These are phyloP conservation scores for Heliothis peltigera DNA, from an alignment of 2,888 invertebrate genomes.

Conservation along the genomic window DNA sequence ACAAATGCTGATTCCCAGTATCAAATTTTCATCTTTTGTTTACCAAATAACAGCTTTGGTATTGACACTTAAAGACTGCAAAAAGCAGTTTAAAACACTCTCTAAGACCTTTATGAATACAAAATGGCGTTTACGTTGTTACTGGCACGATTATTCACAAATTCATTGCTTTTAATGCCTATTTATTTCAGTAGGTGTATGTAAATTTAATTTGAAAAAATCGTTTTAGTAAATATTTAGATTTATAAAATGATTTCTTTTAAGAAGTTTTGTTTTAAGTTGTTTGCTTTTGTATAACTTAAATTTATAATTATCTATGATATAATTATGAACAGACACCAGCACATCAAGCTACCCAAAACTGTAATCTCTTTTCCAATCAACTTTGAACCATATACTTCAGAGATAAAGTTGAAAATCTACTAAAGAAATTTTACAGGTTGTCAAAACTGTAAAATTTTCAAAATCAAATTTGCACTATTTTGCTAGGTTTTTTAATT, in stretches of 20 bases:
- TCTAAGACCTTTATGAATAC: slow-evolving; percentile 43
- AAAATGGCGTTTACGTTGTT: slow-evolving; percentile 36
- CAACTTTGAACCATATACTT: too few relatives aligned
- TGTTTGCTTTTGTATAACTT: too few relatives aligned
- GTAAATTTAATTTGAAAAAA: slow-evolving; percentile 9
- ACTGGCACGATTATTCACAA: slow-evolving; percentile 24
- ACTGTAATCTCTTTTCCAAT: too few relatives aligned
- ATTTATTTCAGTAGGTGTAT: slow-evolving; percentile 27
- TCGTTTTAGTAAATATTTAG: background rate
- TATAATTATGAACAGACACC: too few relatives aligned
- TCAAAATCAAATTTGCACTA: too few relatives aligned
- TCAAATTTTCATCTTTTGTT: slow-evolving; percentile 5
- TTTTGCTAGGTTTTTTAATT: too few relatives aligned
- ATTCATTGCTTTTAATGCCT: slow-evolving; percentile 12
- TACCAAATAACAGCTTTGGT: slow-evolving; percentile 8
- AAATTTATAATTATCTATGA: too few relatives aligned
- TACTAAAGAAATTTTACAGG: too few relatives aligned
- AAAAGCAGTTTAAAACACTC: slow-evolving; percentile 32
- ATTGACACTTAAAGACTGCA: slow-evolving; percentile 34
- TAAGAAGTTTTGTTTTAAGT: background rate
- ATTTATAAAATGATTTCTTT: background rate
- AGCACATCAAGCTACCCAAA: too few relatives aligned
- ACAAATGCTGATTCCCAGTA: too few relatives aligned
- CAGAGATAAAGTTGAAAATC: too few relatives aligned
- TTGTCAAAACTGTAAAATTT: too few relatives aligned